Conservation (phyloP, 2,113 vertebrate genomes). For the Hylia prasina region DNA sequence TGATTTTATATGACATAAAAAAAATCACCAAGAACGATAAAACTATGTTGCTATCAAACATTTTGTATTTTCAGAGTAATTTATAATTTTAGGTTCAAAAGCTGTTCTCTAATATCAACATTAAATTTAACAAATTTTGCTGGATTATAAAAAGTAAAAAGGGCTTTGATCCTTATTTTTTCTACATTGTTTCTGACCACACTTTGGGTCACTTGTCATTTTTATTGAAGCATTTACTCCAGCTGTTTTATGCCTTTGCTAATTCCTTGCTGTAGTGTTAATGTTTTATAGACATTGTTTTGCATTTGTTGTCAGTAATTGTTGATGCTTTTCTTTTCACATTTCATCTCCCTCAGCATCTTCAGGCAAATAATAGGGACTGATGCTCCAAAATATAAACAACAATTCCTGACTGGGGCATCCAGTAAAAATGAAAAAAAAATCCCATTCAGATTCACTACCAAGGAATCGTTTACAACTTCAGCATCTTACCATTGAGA, state of each 20-base stretch:
- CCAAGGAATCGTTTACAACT: not conserved
- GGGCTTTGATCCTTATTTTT: not conserved
- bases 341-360: not conserved
- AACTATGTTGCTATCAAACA: not conserved
- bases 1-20: not conserved
- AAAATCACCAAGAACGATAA: not conserved
- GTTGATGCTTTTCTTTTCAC: not conserved
- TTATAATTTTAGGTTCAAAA: not conserved
- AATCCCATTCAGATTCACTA: not conserved
- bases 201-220: not conserved
- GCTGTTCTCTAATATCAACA: not conserved
- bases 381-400: not conserved
- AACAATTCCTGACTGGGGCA: not conserved
- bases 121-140: not conserved
- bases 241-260: not conserved
- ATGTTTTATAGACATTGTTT: not conserved
- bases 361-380: not conserved
- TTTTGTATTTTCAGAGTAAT: not conserved
- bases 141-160: not conserved
- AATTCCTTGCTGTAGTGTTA: not conserved
- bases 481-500: not conserved
- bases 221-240: not conserved
- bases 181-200: not conserved
- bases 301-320: not conserved
- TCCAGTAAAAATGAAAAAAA: not conserved